Evolutionary conservation across 23 tunicate species (phyloP).

Genomic region (Styela clava): DNA sequence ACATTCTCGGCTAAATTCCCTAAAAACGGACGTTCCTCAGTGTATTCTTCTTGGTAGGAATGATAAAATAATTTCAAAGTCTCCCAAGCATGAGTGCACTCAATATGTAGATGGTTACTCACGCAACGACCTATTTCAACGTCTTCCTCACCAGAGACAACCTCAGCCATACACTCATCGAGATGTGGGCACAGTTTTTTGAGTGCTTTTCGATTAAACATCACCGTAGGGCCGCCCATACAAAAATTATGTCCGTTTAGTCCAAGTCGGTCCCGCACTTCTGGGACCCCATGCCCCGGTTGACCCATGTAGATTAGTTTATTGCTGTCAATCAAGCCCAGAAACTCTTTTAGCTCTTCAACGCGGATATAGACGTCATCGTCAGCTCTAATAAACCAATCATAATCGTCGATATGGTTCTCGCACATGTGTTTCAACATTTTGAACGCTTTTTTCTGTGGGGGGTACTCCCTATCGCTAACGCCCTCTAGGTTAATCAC

Average conservation of each 20-base stretch:
- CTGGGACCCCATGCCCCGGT: conserved; percentile 92
- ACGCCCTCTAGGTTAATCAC: conserved; percentile 64
- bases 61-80: conserved; percentile 86
- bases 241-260: conserved; percentile 95
- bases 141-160: conserved; percentile 88
- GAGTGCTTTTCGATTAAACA: conserved; percentile 69
- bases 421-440: conserved; percentile 87
- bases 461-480: conserved; percentile 84
- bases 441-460: conserved; percentile 77
- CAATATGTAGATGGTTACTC: conserved; percentile 88
- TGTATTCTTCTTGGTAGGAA: conserved; percentile 87
- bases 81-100: conserved; percentile 97
- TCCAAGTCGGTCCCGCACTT: conserved; percentile 74
- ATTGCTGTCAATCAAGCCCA: conserved; percentile 57
- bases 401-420: conserved; percentile 73
- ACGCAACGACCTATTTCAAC: conserved; percentile 95
- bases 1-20: conserved; percentile 84
- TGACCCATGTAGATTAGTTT: conserved; percentile 91
- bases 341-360: conserved; percentile 45
- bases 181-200: conserved; percentile 87
- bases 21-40: conserved; percentile 78
- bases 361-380: conserved; percentile 87
- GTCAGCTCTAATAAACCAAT: conserved; percentile 92
- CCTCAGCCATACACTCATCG: conserved; percentile 70
- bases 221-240: conserved; percentile 95